Percentiles rank a stretch among this genome's conserved stretches.
These are phyloP conservation scores for Ecdyonurus torrentis DNA, from an alignment of 2,888 invertebrate genomes.

Conservation along the genomic window DNA sequence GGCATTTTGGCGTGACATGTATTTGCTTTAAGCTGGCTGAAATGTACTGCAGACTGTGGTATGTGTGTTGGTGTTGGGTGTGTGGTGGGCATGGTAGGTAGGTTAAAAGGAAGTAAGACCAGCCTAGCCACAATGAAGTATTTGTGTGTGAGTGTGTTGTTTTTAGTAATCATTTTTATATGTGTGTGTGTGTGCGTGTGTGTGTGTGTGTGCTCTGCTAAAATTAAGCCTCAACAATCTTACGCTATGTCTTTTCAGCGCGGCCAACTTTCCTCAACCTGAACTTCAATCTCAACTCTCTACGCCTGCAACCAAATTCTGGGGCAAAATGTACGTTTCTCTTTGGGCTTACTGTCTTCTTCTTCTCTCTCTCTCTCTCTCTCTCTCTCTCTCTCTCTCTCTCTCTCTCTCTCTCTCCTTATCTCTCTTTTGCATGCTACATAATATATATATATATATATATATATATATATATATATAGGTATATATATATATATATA, in stretches of 20 bases:
- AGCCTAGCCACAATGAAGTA: neutral
- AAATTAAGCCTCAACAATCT: conserved; percentile 19
- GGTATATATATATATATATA: too few relatives aligned
- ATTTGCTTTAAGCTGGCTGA: too few relatives aligned
- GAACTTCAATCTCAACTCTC: conserved; percentile 82
- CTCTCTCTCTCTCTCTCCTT: neutral
- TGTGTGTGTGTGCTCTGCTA: neutral
- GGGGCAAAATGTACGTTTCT: conserved; percentile 63
- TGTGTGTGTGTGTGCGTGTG: conserved; percentile 2
- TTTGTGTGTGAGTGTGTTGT: conserved; percentile 3
- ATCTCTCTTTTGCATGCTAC: neutral
- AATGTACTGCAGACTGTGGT: too few relatives aligned
- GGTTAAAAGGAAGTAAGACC: neutral
- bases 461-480: too few relatives aligned
- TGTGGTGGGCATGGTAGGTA: neutral
- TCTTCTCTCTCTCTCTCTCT: conserved; percentile 17
- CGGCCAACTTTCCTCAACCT: conserved; percentile 97
- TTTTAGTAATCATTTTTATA: neutral
- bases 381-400: too few relatives aligned
- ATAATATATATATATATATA: too few relatives aligned
- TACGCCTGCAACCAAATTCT: conserved; percentile 70
- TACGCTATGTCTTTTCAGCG: conserved; percentile 34
- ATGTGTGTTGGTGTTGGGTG: neutral
- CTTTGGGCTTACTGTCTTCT: conserved; percentile 20
- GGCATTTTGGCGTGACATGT: too few relatives aligned